Base-by-base conservation (phyloP, 2,113 vertebrate genomes). In the Gracilinanus agilis region DNA sequence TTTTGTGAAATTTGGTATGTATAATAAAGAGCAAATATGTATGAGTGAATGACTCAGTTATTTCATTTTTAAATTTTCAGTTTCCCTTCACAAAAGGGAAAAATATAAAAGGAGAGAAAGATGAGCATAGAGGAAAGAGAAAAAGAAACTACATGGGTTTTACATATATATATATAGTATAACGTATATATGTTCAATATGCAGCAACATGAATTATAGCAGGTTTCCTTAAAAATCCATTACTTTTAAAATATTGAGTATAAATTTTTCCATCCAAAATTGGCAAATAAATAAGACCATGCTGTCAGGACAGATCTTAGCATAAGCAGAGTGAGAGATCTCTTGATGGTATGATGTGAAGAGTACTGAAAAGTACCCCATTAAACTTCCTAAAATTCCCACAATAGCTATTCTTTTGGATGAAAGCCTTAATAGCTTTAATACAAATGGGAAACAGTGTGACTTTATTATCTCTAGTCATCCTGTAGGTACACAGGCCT, bases 1-100 rank as follows among this genome's bases (percentile, higher is more conserved):
- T 98, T 98, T 98, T 98, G 98, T 97, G 98, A 98, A 92, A 83
- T 91, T 88, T 97, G 97, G 97, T 96, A 99, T 98, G 98, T 99
- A 98, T 49, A 49, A 49, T 49, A 49, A 49, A 49, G 49, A 49
- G 49, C 2, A 49, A 49, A 49, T 49, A 49, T 49, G 49, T 49
- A 49, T 5, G 97, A 97, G 97, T 96, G 98, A 98, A 90, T 88
- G 96, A 75, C 92, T 97, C 55, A 88, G 96, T 97, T 98, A 97
- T 98, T 98, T 98, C 97, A 97, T 98, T 97, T 98, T 97, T 5
- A n/a, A 96, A 97, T 96, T 94, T 92, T 96, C 97, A 95, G 95
- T 54, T 97, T 98, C 96, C 67, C 55, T 96, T 94, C 97, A 97
- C 94, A 19, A 44, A 44, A 21, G 40, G 55, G 54, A 44, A 44